Evolutionary conservation across 2,113 vertebrate species (phyloP).

Genomic region (Laticauda laticaudata): DNA sequence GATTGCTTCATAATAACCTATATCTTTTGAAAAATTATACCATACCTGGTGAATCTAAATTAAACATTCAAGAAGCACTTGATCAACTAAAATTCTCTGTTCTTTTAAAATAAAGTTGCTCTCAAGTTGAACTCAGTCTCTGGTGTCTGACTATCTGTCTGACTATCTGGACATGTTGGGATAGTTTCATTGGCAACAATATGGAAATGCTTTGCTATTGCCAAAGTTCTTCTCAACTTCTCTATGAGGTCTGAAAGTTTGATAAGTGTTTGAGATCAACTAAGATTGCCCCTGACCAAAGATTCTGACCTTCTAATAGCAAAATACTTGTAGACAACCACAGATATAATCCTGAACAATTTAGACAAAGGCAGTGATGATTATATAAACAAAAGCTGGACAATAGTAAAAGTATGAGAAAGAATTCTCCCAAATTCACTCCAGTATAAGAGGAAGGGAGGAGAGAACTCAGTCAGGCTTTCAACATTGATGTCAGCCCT

Average conservation of each 20-base stretch:
- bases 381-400: neutral
- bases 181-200: neutral
- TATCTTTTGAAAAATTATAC: neutral
- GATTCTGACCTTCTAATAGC: neutral
- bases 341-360: neutral
- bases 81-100: neutral
- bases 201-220: neutral
- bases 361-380: neutral
- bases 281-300: neutral
- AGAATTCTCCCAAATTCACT: neutral
- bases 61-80: neutral
- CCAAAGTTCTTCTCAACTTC: neutral
- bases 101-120: neutral
- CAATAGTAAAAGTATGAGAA: neutral
- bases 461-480: neutral
- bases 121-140: neutral
- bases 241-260: neutral
- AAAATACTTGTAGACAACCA: slow-evolving; percentile 11
- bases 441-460: neutral
- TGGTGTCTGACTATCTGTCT: neutral
- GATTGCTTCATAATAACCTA: neutral
- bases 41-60: neutral
- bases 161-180: neutral
- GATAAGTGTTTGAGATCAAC: neutral
- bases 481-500: neutral